Base-by-base conservation (phyloP, 2,797 vertebrate genomes). In the Myotis pilosus region DNA sequence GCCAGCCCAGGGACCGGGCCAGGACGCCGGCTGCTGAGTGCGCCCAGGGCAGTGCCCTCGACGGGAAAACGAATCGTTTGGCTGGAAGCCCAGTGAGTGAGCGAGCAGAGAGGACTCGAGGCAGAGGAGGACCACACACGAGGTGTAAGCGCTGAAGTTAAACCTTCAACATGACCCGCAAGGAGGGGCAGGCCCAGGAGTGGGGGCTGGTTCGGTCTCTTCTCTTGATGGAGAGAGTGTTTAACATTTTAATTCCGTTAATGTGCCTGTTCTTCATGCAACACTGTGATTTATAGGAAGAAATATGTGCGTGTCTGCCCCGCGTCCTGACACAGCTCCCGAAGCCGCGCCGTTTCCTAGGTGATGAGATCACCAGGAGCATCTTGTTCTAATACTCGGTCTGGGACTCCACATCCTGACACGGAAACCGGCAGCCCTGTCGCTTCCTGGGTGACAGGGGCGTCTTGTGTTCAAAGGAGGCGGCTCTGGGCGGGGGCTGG, bases 131-230 rank as follows among this genome's bases (percentile, higher is more conserved):
- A 11, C 7, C 60, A 16, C 25, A 55, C 38, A 13, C 2, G 12
- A 12, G 60, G 84, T 0, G 33, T 10, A 10, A 2, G 23, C 19
- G 78, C 10, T 36, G 30, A 38, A 25, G 47, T 9, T 3, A 11
- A 49, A 7, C n/a, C 49, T 44, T 2, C 25, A 49, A 41, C 4
- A 25, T 0, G 7, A 30, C 19, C 82, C 20, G 10, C 44, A 25
- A 0, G 68, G 3, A 30, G 30, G 5, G 3, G 4, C 0, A 1
- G 16, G 49, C 36, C 12, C 2, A 15, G 28, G 57, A 23, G 15
- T 2, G 20, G 28, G 62, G 60, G 15, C 19, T 36, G 7, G 17
- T 20, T 20, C 13, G 11, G 15, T 5, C 28, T 49, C n/a, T 41
- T 47, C 25, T 17, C 28, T 25, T 2, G 64, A 30, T 12, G 33